Percentiles rank a stretch among this genome's conserved stretches.
Conservation (phyloP, 1,140 invertebrate genomes). For the Heliconius nattereri region DNA sequence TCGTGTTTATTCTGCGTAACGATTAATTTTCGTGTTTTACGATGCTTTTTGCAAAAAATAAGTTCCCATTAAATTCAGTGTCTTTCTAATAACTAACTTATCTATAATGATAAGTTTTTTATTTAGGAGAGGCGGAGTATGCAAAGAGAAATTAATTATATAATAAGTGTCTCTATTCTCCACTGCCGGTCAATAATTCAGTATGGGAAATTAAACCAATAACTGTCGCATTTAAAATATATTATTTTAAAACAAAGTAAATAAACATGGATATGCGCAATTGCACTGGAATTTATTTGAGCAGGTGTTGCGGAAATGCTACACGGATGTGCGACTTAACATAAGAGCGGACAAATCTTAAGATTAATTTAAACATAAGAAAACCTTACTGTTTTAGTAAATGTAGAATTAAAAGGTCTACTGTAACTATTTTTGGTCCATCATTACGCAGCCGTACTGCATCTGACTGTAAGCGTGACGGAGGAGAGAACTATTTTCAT, state of each 20-base stretch:
- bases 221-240: background rate
- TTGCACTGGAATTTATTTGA: slow-evolving; percentile 29
- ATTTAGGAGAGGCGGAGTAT: too few species aligned
- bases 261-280: slow-evolving; percentile 1
- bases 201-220: too few species aligned
- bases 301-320: slow-evolving; percentile 27
- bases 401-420: background rate
- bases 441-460: too few species aligned
- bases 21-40: background rate
- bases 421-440: background rate
- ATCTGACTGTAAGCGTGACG: too few species aligned
- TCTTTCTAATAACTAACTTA: too few species aligned
- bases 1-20: slow-evolving; percentile 7
- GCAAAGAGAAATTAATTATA: too few species aligned
- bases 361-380: slow-evolving; percentile 15
- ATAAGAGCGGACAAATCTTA: slow-evolving; percentile 22
- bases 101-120: too few species aligned
- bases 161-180: too few species aligned
- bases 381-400: slow-evolving; percentile 2
- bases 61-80: too few species aligned
- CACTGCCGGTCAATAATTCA: too few species aligned
- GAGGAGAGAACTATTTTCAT: too few species aligned
- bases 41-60: background rate
- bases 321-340: background rate
- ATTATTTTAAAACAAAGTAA: slow-evolving; percentile 9